Percentiles rank a stretch among this genome's conserved stretches.
phyloP scores from a whole-genome alignment of 2,888 invertebrate genomes.

The Volucella inflata region DNA sequence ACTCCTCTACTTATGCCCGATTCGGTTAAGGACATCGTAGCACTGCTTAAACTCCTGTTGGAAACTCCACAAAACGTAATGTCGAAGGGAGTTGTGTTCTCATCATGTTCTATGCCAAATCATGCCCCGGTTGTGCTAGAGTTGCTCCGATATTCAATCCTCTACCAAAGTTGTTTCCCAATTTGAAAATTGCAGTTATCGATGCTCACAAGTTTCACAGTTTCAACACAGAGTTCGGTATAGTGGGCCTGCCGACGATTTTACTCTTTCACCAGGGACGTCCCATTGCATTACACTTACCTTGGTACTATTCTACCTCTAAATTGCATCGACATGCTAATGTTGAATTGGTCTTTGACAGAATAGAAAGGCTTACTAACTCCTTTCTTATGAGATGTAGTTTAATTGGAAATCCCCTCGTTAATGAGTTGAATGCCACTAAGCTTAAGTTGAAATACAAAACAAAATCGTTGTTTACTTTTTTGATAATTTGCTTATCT shows the following conservation, averaged over 20 bases:
- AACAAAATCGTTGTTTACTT: too few relatives aligned
- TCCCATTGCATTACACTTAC: too few relatives aligned
- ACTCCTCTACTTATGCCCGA: conserved; percentile 79
- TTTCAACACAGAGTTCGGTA: conserved; percentile 95
- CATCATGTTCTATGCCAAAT: conserved; percentile 94
- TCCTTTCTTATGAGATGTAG: too few relatives aligned
- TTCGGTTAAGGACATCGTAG: conserved; percentile 81
- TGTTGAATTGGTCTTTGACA: too few relatives aligned
- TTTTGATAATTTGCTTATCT: too few relatives aligned
- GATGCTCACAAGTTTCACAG: conserved; percentile 93
- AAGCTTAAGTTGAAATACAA: too few relatives aligned
- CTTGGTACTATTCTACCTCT: too few relatives aligned
- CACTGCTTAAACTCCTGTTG: conserved; percentile 81
- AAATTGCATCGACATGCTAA: too few relatives aligned
- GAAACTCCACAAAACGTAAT: conserved; percentile 85
- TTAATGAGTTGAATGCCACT: too few relatives aligned
- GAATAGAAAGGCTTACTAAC: too few relatives aligned
- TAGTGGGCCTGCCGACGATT: conserved; percentile 94
- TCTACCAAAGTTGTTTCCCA: conserved; percentile 93
- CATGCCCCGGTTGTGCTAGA: conserved; percentile 95
- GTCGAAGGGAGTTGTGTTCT: conserved; percentile 89
- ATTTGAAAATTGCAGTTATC: conserved; percentile 93
- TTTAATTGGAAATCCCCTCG: too few relatives aligned
- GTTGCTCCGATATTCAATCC: conserved; percentile 96
- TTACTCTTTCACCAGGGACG: conserved; percentile 95